A percentile compares a stretch with the other conserved stretches of the same genome.
Conservation (phyloP, 1,140 invertebrate genomes). For the Drosophila athabasca region DNA sequence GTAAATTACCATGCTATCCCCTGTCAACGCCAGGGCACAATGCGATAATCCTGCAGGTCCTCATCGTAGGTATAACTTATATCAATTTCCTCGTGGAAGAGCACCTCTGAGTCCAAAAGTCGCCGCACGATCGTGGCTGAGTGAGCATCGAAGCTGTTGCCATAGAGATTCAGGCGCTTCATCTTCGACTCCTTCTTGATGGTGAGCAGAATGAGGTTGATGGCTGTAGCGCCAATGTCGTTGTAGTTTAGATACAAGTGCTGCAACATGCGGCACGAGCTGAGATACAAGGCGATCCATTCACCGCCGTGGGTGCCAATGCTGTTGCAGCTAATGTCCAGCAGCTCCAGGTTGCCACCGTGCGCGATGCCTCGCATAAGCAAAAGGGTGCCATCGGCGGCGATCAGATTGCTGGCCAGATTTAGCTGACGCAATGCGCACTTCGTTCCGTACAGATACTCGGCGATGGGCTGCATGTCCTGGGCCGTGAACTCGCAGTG, state of each 20-base stretch:
- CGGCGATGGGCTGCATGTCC: slow-evolving; percentile 67
- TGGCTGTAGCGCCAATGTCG: slow-evolving; percentile 28
- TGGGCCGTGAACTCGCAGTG: slow-evolving; percentile 62
- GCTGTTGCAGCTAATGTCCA: slow-evolving; percentile 62
- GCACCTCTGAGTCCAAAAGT: slow-evolving; percentile 54
- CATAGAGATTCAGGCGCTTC: slow-evolving; percentile 47
- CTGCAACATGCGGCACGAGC: slow-evolving; percentile 47
- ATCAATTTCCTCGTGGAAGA: slow-evolving; percentile 57
- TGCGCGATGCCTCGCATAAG: slow-evolving; percentile 51
- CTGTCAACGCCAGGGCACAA: slow-evolving; percentile 54
- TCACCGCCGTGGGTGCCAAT: slow-evolving; percentile 70
- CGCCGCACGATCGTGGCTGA: slow-evolving; percentile 61
- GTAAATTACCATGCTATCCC: no score
- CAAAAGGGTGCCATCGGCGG: slow-evolving; percentile 53
- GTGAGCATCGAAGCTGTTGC: slow-evolving; percentile 53
- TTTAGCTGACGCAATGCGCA: slow-evolving; percentile 40
- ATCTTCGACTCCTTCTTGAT: slow-evolving; percentile 63
- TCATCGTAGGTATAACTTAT: slow-evolving; percentile 64
- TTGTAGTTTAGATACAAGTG: slow-evolving; percentile 57
- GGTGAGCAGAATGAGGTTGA: slow-evolving; percentile 56
- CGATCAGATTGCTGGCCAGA: slow-evolving; percentile 60
- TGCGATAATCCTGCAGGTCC: slow-evolving; percentile 40
- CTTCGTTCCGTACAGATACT: slow-evolving; percentile 37
- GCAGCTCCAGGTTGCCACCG: slow-evolving; percentile 27
- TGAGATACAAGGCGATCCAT: slow-evolving; percentile 58